A percentile compares a stretch with the other conserved stretches of the same genome.
Conservation (phyloP, 2,888 invertebrate genomes). For the Eupithecia vulgata region DNA sequence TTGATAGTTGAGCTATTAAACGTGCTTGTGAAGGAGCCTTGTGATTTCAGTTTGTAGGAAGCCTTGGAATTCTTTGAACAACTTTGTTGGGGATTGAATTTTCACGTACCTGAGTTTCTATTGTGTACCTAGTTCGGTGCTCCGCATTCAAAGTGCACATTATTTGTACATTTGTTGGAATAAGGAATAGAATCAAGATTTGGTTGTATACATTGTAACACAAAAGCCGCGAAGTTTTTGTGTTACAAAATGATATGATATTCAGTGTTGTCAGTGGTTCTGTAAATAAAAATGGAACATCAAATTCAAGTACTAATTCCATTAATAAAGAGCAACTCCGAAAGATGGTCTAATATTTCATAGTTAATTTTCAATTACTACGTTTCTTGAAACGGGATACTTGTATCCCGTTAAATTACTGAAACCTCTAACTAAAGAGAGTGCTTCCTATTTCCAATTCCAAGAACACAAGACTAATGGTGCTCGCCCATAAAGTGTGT, state of each 20-base stretch:
- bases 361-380: background rate
- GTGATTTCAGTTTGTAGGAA: constrained; percentile 28
- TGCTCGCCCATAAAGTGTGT: constrained; percentile 34
- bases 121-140: constrained; percentile 17
- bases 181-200: background rate
- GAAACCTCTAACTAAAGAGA: constrained; percentile 2
- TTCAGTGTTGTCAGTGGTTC: background rate
- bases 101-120: constrained; percentile 26
- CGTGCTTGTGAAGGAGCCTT: constrained; percentile 47
- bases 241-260: too few relatives aligned
- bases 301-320: background rate
- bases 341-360: background rate
- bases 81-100: constrained; percentile 34
- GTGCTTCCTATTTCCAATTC: constrained; percentile 21
- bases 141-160: constrained; percentile 14
- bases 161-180: background rate
- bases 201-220: too few relatives aligned
- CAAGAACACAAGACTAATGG: constrained; percentile 30
- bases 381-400: too few relatives aligned
- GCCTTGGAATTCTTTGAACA: constrained; percentile 22
- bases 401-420: background rate
- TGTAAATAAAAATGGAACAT: background rate
- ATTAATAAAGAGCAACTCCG: background rate
- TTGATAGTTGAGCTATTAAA: constrained; percentile 69
- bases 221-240: too few relatives aligned